Base-by-base conservation (phyloP, 2,888 invertebrate genomes). In the Cheiracanthium punctorium region DNA sequence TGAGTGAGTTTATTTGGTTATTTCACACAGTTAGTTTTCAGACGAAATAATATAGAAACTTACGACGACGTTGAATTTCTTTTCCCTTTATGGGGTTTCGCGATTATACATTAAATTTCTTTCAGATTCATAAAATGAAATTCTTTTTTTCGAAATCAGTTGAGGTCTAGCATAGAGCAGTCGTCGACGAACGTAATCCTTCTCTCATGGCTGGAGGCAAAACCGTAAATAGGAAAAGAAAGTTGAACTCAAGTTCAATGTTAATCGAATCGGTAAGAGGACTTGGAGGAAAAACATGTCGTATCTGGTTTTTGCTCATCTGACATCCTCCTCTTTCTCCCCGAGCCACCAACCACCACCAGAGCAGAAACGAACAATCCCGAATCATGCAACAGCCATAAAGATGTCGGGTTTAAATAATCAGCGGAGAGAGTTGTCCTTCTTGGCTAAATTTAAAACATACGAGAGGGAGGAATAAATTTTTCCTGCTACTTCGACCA, bases 401-500 rank as follows among this genome's bases (percentile, higher is more conserved):
- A 71, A 37, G 41, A 43, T 28, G 43, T 41, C 43, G 41, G 41
- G 28, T 71, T 43, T 28, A 41, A 41, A 30, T 71, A 33, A 71
- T 43, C 41, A 28, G 37, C 20, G 12, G 41, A 20, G 37, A 24
- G 14, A 10, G 20, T 12, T 32, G 1, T 12, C 7, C 32, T 4
- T 29, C 67, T n/a, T n/a, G n/a, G n/a, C n/a, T n/a, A n/a, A 58
- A 67, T 30, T 67, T 67, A 30, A 67, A 64, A 30, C 32, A 17
- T n/a, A n/a, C 32, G 30, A 67, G 29, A n/a, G n/a, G 20, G 58
- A 43, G 41, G 67, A 12, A 7, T 41, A 28, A 10, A 70, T 70
- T 67, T 70, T 77, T 70, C 70, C 33, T 76, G 76, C 29, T 32
- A 58, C 48, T 64, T 72, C 73, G 43, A 73, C 73, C 80, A 65